Base-by-base conservation (phyloP, 2,888 invertebrate genomes). In the Drosophila monieri region DNA sequence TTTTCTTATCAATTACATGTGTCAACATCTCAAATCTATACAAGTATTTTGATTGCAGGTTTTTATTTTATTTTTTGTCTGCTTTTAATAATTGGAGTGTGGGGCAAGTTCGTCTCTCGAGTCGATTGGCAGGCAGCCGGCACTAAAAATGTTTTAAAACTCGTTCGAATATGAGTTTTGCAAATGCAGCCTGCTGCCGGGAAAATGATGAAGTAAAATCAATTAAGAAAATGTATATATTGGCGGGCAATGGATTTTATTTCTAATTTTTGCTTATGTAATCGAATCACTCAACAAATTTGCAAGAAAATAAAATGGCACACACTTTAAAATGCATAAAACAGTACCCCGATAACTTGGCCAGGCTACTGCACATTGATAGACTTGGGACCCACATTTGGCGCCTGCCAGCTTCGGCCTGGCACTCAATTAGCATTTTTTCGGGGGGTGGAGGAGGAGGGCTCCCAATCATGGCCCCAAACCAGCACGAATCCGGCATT, bases 391-490 rank as follows among this genome's bases (percentile, higher is more conserved):
- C 39, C 14, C 30, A 64, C 62, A 56, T 47, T 68, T 77, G 80
- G 77, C 72, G 84, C 74, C 79, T 77, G 67, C 52, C 73, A 47
- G 72, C 53, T 12, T 54, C 41, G 18, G 68, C 66, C 64, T 58
- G 74, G 9, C 57, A 51, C 25, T 81, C 76, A 81, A 85, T 81
- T 80, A 80, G 81, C 80, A 85, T 76, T 85, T 85, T 39, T 53
- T 44, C n/a, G 23, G 39, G 58, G 53, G 25, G 32, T 32, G 46
- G 47, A 15, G 39, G 8, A 39, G 39, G 44, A 62, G 44, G 49
- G 12, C 41, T 32, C 35, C 65, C 54, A 56, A 44, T 74, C 74
- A 71, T 80, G 51, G 59, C 61, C 68, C 57, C 54, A 59, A 84
- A 73, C 65, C 59, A 66, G 68, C 78, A 75, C 62, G 80, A 75